Conservation (phyloP, 1,140 invertebrate species). For the Tetragonula clypearis region DNA sequence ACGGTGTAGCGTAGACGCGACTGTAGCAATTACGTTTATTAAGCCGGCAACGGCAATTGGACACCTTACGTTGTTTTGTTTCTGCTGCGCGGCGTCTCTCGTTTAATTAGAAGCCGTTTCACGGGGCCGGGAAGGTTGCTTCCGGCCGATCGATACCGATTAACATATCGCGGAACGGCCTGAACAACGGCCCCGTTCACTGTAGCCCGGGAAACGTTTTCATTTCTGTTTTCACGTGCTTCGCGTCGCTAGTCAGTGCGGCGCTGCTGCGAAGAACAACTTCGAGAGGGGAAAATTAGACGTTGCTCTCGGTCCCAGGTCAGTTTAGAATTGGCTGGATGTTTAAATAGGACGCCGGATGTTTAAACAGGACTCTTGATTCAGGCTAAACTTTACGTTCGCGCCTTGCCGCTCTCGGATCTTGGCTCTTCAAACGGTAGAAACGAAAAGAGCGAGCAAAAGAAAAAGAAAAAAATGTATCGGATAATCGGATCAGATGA, state of each 20-base stretch:
- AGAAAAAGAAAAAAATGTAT: no score
- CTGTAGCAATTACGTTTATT: slow-evolving; percentile 27
- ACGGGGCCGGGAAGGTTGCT: not conserved
- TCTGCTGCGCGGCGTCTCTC: no score
- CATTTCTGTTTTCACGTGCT: no score
- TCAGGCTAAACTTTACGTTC: not conserved
- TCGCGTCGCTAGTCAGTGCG: no score
- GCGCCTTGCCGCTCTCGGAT: not conserved
- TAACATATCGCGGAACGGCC: not conserved
- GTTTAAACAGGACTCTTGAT: not conserved
- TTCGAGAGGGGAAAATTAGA: not conserved
- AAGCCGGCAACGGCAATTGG: not conserved
- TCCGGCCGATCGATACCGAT: not conserved
- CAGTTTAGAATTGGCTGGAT: not conserved
- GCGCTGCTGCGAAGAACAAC: not conserved
- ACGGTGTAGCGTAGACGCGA: not conserved
- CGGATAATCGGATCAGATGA: not conserved
- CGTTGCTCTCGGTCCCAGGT: no score
- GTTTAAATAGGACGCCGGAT: not conserved
- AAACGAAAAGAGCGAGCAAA: not conserved
- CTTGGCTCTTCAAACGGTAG: not conserved
- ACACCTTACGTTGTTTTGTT: not conserved
- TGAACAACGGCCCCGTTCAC: no score
- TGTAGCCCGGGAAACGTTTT: not conserved
- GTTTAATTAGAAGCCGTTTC: slow-evolving; percentile 10